Evolutionary conservation across 2,888 invertebrate species (phyloP), one percentile per base, ranked within the genome.

Genomic region (Mesorhabditis spiculigera): DNA sequence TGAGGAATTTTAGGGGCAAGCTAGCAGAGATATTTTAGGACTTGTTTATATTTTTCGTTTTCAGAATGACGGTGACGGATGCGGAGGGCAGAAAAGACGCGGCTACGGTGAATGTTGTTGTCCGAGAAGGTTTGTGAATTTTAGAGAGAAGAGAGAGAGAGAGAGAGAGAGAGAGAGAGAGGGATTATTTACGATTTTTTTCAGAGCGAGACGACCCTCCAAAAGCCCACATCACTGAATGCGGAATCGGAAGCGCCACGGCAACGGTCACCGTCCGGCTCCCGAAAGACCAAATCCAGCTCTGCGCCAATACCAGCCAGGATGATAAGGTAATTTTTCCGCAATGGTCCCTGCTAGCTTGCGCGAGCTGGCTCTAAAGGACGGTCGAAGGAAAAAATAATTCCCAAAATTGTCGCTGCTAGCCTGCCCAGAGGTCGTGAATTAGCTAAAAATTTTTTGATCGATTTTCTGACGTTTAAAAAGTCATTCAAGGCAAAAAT

Each of bases 121-220:
- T 50, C 1, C 8, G n/a, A 50, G 58, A 50, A 50, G 58, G 58
- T 50, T 50, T 13, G n/a, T 13, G 58, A 10, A 13, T 50, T 50
- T 13, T 50, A n/a, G n/a, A n/a, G n/a, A n/a, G n/a, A n/a, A n/a
- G n/a, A n/a, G n/a, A n/a, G n/a, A n/a, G n/a, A n/a, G n/a, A n/a
- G 58, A 50, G 8, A 50, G 8, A 13, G n/a, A 50, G n/a, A n/a
- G n/a, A n/a, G n/a, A n/a, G n/a, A n/a, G n/a, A n/a, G n/a, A n/a
- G n/a, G n/a, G n/a, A n/a, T n/a, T n/a, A n/a, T n/a, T n/a, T n/a
- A n/a, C n/a, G n/a, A n/a, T n/a, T n/a, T n/a, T n/a, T 61, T 43
- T 66, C 68, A 42, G 76, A 72, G 43, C 45, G 75, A 58, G 76
- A 75, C 61, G 73, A 76, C 43, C 75, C 75, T 5, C 76, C 76